Evolutionary conservation across 64 coral and sea anemone genomes (phyloP).

Genomic region (Platygyra sinensis): DNA sequence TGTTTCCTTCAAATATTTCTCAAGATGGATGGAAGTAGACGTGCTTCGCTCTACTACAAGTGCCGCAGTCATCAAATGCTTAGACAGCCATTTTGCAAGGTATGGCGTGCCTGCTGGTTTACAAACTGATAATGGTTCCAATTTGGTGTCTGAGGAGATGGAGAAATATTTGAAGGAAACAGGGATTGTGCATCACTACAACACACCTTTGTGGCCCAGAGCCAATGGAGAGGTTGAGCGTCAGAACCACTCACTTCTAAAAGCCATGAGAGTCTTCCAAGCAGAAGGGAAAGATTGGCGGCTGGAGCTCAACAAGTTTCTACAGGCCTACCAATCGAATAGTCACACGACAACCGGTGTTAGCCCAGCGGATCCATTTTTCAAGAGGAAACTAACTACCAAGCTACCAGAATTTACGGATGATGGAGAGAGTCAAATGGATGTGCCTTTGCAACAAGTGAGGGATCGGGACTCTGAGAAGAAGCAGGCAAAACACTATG

Average conservation of each 20-base stretch:
- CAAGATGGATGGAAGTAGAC: conserved; percentile 49
- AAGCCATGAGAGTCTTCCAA: too few species aligned
- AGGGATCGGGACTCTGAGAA: conserved; percentile 36
- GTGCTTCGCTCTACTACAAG: conserved; percentile 8
- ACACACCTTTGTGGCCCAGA: too few species aligned
- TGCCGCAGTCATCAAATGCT: conserved; percentile 5
- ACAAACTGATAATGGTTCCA: conserved; percentile 11
- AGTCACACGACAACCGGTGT: too few species aligned
- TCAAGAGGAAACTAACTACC: too few species aligned
- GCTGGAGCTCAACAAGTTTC: conserved; percentile 2
- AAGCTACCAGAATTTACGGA: too few species aligned
- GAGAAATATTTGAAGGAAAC: too few species aligned
- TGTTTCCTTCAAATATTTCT: conserved; percentile 57
- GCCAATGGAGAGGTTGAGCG: too few species aligned
- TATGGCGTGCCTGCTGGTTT: conserved; percentile 21
- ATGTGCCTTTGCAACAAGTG: background rate
- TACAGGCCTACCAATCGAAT: background rate
- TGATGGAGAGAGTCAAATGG: background rate
- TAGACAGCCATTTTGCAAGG: conserved; percentile 33
- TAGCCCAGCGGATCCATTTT: too few species aligned
- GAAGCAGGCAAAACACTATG: conserved; percentile 58
- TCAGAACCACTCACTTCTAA: too few species aligned
- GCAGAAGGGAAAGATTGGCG: too few species aligned
- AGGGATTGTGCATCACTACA: too few species aligned
- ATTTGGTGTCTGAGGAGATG: too few species aligned